Evolutionary conservation across 2,888 invertebrate genomes (phyloP), one percentile per base, ranked within the genome.

Genomic region (Perithous albicinctus): DNA sequence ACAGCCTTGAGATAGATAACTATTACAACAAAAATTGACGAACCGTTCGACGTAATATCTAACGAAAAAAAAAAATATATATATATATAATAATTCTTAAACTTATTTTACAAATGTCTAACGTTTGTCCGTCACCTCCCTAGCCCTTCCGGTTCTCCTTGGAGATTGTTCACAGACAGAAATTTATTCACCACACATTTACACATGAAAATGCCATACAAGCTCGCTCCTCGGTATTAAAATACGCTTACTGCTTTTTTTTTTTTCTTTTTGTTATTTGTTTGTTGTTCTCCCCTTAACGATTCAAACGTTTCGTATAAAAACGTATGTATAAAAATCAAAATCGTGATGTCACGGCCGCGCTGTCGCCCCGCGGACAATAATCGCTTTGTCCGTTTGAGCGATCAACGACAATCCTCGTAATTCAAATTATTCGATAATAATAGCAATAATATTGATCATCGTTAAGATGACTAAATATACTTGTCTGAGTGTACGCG

Each of bases 241-340:
- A 87, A 87, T 87, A 87, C 86, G 82, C 72, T 83, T 87, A 85
- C 67, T 63, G 78, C 35, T 79, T 18, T 77, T 82, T 76, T 74
- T 46, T 75, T 72, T 61, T 67, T 63, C 41, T n/a, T 46, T 72
- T 26, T 18, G 41, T 59, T 15, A 2, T 38, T 75, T 72, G 48
- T 66, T 73, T 54, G 66, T 73, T 54, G 32, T 69, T 66, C 38
- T 48, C 20, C 23, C 51, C 29, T 72, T 56, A 48, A 72, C 66
- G 72, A 66, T 75, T 66, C 59, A 80, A 74, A 41, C 74, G 41
- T 67, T 56, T 75, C 26, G 46, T 75, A 59, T 51, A 56, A 75
- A 74, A 43, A 59, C 43, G 66, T 66, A 75, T 66, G 54, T 74
- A 74, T 74, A 74, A 75, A 75, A 75, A 75, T 66, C 46, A 75